Conservation (phyloP, 2,113 vertebrate species). For the Raphicerus campestris region DNA sequence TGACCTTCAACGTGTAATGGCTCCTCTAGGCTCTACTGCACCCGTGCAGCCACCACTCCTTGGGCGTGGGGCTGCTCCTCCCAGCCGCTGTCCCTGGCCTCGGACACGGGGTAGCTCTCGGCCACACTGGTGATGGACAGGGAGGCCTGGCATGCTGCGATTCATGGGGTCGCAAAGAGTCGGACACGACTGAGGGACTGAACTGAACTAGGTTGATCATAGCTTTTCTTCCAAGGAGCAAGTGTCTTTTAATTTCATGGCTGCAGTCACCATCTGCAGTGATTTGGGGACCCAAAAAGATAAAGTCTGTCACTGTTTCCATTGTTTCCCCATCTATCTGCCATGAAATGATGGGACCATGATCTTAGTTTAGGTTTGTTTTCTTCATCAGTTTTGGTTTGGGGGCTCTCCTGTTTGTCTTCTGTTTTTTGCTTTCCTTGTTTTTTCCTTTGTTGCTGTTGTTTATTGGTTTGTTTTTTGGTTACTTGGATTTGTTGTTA, state of each 20-base stretch:
- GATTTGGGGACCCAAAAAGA: background rate
- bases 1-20: too few relatives aligned
- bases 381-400: background rate
- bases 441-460: background rate
- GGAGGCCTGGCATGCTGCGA: too few relatives aligned
- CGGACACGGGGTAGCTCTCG: too few relatives aligned
- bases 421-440: background rate
- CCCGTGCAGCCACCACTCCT: too few relatives aligned
- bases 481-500: background rate
- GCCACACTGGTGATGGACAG: too few relatives aligned
- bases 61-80: too few relatives aligned
- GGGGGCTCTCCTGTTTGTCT: background rate
- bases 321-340: background rate
- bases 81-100: too few relatives aligned
- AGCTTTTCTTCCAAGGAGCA: background rate
- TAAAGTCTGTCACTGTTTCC: background rate
- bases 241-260: background rate
- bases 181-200: too few relatives aligned
- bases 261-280: background rate
- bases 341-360: background rate
- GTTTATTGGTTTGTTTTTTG: background rate
- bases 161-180: too few relatives aligned
- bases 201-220: background rate
- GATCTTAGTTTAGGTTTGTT: background rate
- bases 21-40: too few relatives aligned